Conservation (phyloP, 1,140 invertebrate genomes). For the Andrena cerasifolii region DNA sequence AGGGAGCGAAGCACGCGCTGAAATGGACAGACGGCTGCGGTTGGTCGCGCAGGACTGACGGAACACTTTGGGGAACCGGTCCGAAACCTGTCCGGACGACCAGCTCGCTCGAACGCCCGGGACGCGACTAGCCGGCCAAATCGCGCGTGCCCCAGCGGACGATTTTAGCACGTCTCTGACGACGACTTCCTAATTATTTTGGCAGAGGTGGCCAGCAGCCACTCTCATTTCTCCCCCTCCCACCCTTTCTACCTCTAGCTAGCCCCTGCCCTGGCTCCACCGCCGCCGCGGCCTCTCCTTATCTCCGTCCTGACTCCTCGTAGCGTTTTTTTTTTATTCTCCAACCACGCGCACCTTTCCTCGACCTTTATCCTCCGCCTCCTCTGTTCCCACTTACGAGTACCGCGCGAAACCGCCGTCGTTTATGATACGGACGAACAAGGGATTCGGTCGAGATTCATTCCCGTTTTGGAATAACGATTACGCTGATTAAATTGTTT, state of each 20-base stretch:
- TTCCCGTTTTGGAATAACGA: too few relatives aligned
- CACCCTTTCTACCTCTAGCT: conserved; percentile 56
- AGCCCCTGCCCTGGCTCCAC: not conserved
- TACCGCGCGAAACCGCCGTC: not conserved
- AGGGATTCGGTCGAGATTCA: not conserved
- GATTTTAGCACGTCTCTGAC: conserved; percentile 87
- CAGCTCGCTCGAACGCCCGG: conserved; percentile 76
- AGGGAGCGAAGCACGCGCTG: conserved; percentile 18
- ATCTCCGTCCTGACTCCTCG: not conserved
- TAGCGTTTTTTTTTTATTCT: too few relatives aligned
- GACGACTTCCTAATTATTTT: conserved; percentile 90
- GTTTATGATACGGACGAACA: not conserved
- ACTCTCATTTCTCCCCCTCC: conserved; percentile 39
- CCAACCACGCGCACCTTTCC: not conserved
- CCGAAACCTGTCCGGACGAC: conserved; percentile 57
- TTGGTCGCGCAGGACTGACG: conserved; percentile 80
- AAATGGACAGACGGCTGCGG: conserved; percentile 52
- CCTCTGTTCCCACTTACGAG: not conserved
- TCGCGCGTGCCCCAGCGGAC: conserved; percentile 84
- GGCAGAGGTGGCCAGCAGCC: conserved; percentile 82
- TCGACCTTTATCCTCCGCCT: not conserved
- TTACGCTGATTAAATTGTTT: too few relatives aligned
- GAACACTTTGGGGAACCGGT: conserved; percentile 37
- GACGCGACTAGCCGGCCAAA: conserved; percentile 78
- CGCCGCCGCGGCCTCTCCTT: not conserved